Base-by-base conservation (phyloP, 2,888 invertebrate species). In the Nomada ruficornis region DNA sequence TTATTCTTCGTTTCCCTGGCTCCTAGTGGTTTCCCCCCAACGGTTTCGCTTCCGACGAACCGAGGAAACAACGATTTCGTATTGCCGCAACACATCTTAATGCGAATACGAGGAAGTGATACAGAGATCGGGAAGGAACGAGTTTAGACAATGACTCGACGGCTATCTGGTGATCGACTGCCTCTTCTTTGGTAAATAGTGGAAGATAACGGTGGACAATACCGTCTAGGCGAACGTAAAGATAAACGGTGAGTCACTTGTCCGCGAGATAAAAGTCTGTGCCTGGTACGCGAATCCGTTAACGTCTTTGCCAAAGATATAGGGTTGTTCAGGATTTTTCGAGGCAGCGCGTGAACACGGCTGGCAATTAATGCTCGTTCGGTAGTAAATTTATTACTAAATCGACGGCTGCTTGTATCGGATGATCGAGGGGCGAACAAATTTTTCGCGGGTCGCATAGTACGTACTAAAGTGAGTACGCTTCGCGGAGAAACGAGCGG, bases 171-270 rank as follows among this genome's bases (percentile, higher is more conserved):
- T 59, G 77, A 85, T 85, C 85, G 82, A 82, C 77, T 80, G 70
- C 72, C 71, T 82, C 82, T 77, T 84, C 84, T 78, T 77, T 69
- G 77, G 68, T 77, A 77, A 86, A 86, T 75, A 57, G 80, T 26
- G 59, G 50, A 54, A 86, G 86, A 86, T 86, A 86, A 78, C 86
- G 52, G 71, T 59, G 62, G 67, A 80, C 80, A 86, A 85, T 86
- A 83, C 80, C 74, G 83, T 86, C 86, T 80, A 75, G 83, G 60
- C 63, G 71, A 86, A 70, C 80, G 83, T 64, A 50, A 55, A 85
- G 86, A 85, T 85, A 85, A 85, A 83, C 79, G 65, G 70, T 83
- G 85, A 86, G 65, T 86, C 85, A 80, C 67, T 59, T 47, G 64
- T 13, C 42, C 60, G 65, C 57, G 69, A 73, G 78, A 86, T 83